phyloP scores from a whole-genome alignment of 2,888 invertebrate genomes.

The Pandemis heparana region DNA sequence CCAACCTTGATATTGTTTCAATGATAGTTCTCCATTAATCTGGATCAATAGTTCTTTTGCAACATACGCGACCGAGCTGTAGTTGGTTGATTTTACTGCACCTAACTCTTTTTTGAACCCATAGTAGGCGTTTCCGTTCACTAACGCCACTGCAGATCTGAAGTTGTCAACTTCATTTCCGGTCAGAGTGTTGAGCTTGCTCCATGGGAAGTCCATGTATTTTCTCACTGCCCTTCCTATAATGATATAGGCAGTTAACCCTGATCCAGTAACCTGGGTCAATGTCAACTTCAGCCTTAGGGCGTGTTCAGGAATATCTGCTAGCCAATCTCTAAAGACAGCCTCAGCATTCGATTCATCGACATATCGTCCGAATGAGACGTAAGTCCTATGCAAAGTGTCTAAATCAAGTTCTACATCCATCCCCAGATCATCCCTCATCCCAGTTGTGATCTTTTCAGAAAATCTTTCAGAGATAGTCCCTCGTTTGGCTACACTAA shows the following conservation, averaged over 20 bases:
- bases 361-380: background rate
- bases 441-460: background rate
- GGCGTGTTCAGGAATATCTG: background rate
- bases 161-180: background rate
- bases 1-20: constrained; percentile 29
- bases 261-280: background rate
- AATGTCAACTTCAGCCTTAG: background rate
- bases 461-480: background rate
- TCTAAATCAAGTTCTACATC: background rate
- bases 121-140: constrained; percentile 27
- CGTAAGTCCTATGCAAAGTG: background rate
- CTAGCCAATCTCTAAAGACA: background rate
- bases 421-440: background rate
- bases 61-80: constrained; percentile 25
- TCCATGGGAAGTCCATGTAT: background rate
- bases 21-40: constrained; percentile 17
- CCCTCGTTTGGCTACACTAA: background rate
- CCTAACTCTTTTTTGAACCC: constrained; percentile 31
- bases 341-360: background rate
- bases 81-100: constrained; percentile 24
- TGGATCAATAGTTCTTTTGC: constrained; percentile 32
- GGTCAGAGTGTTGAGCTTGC: background rate
- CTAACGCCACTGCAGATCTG: background rate
- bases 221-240: background rate
- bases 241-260: background rate